A percentile compares a stretch with the other conserved stretches of the same genome.
Conservation (phyloP, 2,888 invertebrate species). For the Drosophila cracens region DNA sequence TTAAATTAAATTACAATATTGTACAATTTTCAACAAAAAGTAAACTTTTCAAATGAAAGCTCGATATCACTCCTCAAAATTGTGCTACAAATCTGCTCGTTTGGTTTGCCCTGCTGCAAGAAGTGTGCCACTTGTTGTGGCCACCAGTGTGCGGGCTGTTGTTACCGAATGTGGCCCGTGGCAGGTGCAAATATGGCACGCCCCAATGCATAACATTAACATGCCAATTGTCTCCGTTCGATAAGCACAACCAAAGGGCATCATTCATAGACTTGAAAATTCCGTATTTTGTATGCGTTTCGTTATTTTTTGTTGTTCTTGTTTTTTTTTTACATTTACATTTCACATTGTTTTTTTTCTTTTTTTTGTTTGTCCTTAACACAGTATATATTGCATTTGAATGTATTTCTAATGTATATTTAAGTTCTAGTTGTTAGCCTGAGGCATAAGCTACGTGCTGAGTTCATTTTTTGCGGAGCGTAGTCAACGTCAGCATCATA, state of each 20-base stretch:
- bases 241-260: constrained; percentile 31
- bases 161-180: constrained; percentile 2
- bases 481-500: background rate
- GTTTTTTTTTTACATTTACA: constrained; percentile 5
- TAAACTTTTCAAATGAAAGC: background rate
- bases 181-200: constrained; percentile 37
- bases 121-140: constrained; percentile 16
- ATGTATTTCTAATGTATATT: constrained; percentile 12
- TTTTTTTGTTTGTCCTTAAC: background rate
- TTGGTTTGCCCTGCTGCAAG: background rate
- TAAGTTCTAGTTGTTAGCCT: constrained; percentile 21
- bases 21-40: background rate
- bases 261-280: constrained; percentile 16
- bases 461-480: background rate
- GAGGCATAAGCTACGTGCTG: constrained; percentile 15
- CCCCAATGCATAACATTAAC: constrained; percentile 57
- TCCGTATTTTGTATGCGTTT: constrained; percentile 22
- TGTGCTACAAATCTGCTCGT: background rate
- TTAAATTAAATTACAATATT: background rate
- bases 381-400: constrained; percentile 16
- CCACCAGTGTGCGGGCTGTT: constrained; percentile 24
- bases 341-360: constrained; percentile 18
- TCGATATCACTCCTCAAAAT: background rate
- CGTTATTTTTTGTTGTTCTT: constrained; percentile 7
- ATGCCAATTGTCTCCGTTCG: constrained; percentile 38